A percentile compares a stretch with the other conserved stretches of the same genome.
These are phyloP conservation scores for Poicephalus meyeri DNA, from an alignment of 2,113 vertebrate genomes.

Conservation along the genomic window DNA sequence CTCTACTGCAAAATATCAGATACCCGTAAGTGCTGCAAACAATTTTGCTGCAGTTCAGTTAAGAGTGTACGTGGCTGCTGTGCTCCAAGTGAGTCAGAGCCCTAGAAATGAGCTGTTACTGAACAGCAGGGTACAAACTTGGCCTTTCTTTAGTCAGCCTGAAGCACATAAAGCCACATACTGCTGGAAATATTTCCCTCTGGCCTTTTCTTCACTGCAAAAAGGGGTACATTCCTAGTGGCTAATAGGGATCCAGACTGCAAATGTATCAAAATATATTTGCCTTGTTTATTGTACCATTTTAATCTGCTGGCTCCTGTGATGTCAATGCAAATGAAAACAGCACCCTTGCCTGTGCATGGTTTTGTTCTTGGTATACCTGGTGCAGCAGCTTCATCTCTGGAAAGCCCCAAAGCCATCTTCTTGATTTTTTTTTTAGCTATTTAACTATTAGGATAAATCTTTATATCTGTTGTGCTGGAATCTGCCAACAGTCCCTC, in stretches of 20 bases:
- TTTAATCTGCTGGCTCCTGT: background rate
- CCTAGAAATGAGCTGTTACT: background rate
- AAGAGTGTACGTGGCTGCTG: background rate
- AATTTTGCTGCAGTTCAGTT: background rate
- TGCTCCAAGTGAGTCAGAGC: background rate
- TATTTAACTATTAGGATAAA: background rate
- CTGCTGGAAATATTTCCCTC: background rate
- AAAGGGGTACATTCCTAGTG: background rate
- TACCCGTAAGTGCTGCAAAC: background rate
- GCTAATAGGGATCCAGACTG: background rate
- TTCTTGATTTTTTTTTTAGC: background rate
- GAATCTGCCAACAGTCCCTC: background rate
- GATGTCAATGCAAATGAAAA: background rate
- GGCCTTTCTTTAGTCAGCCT: background rate
- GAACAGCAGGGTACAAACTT: background rate
- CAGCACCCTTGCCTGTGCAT: rapidly evolving
- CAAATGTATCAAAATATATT: background rate
- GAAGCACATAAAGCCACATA: background rate
- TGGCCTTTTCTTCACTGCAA: background rate
- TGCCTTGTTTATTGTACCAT: background rate
- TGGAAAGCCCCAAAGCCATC: background rate
- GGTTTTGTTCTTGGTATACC: background rate
- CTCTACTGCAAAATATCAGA: background rate
- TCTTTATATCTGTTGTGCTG: background rate
- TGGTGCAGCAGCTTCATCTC: background rate